phyloP scores from a whole-genome alignment of 2,888 invertebrate genomes.

The Phalera bucephala region DNA sequence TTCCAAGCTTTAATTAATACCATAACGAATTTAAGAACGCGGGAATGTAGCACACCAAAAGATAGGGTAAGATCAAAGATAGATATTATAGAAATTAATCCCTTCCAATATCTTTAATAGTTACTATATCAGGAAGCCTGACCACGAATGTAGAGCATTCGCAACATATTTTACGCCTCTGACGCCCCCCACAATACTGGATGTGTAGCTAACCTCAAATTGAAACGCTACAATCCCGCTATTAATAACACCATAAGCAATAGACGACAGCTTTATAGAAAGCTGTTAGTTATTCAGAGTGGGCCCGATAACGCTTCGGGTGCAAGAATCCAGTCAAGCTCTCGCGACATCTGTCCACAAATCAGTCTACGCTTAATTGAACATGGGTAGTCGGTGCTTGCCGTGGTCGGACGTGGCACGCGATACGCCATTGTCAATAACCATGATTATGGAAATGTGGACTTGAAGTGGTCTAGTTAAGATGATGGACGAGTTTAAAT shows the following conservation, averaged over 20 bases:
- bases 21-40: too few relatives aligned
- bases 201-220: slow-evolving; percentile 6
- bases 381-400: slow-evolving; percentile 21
- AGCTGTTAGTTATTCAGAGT: slow-evolving; percentile 35
- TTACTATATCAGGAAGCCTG: too few relatives aligned
- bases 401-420: slow-evolving; percentile 14
- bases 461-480: too few relatives aligned
- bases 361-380: slow-evolving; percentile 40
- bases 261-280: slow-evolving; percentile 34
- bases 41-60: too few relatives aligned
- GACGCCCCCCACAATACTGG: neutral
- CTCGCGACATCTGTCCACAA: slow-evolving; percentile 42
- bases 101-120: too few relatives aligned
- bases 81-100: too few relatives aligned
- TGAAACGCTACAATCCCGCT: slow-evolving; percentile 14
- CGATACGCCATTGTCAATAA: slow-evolving; percentile 21
- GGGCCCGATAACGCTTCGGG: slow-evolving; percentile 33
- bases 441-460: slow-evolving; percentile 15
- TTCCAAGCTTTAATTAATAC: too few relatives aligned
- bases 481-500: too few relatives aligned
- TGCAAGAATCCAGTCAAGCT: slow-evolving; percentile 33
- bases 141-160: too few relatives aligned
- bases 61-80: too few relatives aligned
- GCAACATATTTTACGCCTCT: neutral
- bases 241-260: slow-evolving; percentile 21